These are phyloP conservation scores for Coelogynopora nodosa DNA, from an alignment of 2,888 invertebrate genomes.

Conservation along the genomic window DNA sequence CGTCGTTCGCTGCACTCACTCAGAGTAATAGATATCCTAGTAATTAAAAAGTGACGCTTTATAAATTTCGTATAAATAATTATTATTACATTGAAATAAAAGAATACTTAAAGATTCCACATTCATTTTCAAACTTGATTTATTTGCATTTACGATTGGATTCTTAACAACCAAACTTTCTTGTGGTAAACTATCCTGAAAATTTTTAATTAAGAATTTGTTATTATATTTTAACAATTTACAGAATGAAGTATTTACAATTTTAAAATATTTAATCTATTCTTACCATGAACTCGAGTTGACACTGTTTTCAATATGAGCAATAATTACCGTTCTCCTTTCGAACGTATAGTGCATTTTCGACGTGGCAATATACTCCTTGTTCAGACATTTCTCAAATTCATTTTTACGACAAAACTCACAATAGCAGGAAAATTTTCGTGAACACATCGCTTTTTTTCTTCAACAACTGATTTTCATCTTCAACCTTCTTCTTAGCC, in stretches of 20 bases:
- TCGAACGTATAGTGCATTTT: neutral
- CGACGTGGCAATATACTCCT: neutral
- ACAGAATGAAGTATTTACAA: too few species aligned
- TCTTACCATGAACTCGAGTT: neutral
- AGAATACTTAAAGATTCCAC: neutral
- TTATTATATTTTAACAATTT: neutral
- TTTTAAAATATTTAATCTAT: neutral
- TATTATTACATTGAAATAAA: neutral
- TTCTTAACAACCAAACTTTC: neutral
- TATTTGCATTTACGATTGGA: neutral
- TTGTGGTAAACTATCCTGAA: neutral
- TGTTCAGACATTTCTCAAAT: neutral
- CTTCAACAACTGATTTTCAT: neutral
- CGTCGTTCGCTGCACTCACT: too few species aligned
- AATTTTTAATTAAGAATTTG: neutral
- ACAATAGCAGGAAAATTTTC: neutral
- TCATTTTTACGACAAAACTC: neutral
- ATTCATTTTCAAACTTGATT: neutral
- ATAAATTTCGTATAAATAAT: too few species aligned
- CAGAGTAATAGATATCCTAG: too few species aligned
- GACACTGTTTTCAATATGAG: neutral
- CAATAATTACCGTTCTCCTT: neutral
- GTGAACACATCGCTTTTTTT: neutral
- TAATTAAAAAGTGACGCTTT: too few species aligned
- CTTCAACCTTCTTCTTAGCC: neutral